Evolutionary conservation across 2,888 invertebrate genomes (phyloP), one percentile per base, ranked within the genome.

Genomic region (Protophormia terraenovae): DNA sequence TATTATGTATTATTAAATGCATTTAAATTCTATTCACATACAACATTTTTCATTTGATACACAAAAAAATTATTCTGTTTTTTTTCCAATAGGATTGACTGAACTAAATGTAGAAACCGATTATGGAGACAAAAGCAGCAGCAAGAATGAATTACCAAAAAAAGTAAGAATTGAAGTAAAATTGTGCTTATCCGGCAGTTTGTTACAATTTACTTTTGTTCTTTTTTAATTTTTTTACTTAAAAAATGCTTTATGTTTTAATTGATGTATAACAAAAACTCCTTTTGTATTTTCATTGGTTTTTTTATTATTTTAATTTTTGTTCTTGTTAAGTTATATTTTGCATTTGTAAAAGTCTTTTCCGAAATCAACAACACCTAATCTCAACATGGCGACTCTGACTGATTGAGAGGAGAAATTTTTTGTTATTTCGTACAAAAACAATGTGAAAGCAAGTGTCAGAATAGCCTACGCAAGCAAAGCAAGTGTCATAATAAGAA

Each of bases 381-480:
- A 64, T 80, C 79, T 41, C 35, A 83, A 73, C 83, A 83, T 83
- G 83, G 75, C 80, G 84, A 80, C 84, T 83, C 77, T 60, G 55
- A 76, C 75, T 82, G 41, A 58, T 62, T 60, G 66, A 47, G 58
- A 35, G 53, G 60, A 64, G 38, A 64, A 24, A 22, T 50, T 45
- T 53, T 22, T 71, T 64, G 35, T 27, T 71, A 27, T 41, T n/a
- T 47, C 19, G 35, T 8, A 24, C 77, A 69, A 81, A 67, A 60
- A 27, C 19, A 24, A 22, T 16, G 27, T 41, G 35, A n/a, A 58
- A 62, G 81, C 69, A 76, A 82, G 38, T 67, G 81, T 73, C 81
- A 81, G 19, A 81, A 58, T 47, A 60, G 8, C 45, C 7, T 47
- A 72, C 55, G 5, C 55, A 66, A 22, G 22, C 32, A 75, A 67